Evolutionary conservation across 2,888 invertebrate genomes (phyloP), one percentile per base, ranked within the genome.

Genomic region (Nematopogon swammerdamellus): DNA sequence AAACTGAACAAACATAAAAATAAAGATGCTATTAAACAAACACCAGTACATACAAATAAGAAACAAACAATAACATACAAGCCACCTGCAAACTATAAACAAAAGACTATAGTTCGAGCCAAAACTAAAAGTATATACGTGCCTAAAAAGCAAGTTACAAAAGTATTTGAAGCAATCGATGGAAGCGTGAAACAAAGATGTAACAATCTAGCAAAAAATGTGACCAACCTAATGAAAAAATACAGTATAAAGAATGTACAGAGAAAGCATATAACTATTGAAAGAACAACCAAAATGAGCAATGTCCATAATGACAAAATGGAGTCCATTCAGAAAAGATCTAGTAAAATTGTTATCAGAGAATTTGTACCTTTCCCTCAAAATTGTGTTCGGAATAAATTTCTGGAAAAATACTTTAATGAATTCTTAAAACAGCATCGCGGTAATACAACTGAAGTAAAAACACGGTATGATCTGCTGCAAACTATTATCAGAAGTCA

Each of bases 401-500:
- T 20, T 51, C n/a, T 11, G 46, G 25, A 44, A 51, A 20, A 46
- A 49, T 16, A 46, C 49, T n/a, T 17, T 51, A 10, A 30, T 20
- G 45, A 20, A 48, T 42, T 19, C 45, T n/a, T 45, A 45, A 14
- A 44, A 19, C 11, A 25, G 36, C 10, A 18, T 3, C 18, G 2
- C 19, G 18, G 3, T 30, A 30, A 18, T 17, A 44, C 25, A 19
- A 14, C 19, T 46, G 44, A 45, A 44, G 14, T 18, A 11, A 61
- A 63, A 53, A 67, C 65, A 19, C 68, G 71, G 1, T 63, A 66
- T 54, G 73, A 74, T 53, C 62, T 75, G 30, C 53, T 75, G 16
- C 59, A 67, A 55, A 66, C 72, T 8, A 58, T 70, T 54, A 49
- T 65, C 17, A 57, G 53, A 30, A 63, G 52, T 52, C 63, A 65